phyloP scores from a whole-genome alignment of 2,797 vertebrate species.

The Neosilurus mollespiculum region DNA sequence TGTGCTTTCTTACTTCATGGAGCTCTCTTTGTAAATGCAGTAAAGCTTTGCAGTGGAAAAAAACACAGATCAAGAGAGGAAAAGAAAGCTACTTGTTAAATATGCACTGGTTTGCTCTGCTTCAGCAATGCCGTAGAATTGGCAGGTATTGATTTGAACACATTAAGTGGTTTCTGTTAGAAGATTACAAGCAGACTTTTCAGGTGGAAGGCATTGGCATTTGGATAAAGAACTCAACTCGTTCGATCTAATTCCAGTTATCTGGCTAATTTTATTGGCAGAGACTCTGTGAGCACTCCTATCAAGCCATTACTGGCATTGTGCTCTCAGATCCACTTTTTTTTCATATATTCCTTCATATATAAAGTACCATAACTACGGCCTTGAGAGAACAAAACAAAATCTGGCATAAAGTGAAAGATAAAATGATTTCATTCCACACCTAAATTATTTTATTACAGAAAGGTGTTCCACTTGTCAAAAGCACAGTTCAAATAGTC shows the following conservation, averaged over 20 bases:
- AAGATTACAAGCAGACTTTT: slow-evolving; percentile 52
- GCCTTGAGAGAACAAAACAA: neutral
- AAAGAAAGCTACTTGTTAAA: slow-evolving; percentile 40
- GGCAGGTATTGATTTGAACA: slow-evolving; percentile 59
- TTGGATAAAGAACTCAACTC: slow-evolving; percentile 56
- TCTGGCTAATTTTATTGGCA: slow-evolving; percentile 59
- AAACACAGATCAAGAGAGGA: slow-evolving; percentile 18
- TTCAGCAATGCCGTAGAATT: slow-evolving; percentile 47
- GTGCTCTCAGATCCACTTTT: slow-evolving; percentile 30
- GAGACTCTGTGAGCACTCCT: slow-evolving; percentile 25
- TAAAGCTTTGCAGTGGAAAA: neutral
- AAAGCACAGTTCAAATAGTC: neutral
- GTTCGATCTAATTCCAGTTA: slow-evolving; percentile 48
- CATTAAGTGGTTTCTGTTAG: slow-evolving; percentile 55
- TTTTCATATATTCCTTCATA: slow-evolving; percentile 10
- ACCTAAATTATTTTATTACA: neutral
- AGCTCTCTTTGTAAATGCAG: slow-evolving; percentile 29
- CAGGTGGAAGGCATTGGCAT: slow-evolving; percentile 51
- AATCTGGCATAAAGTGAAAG: neutral
- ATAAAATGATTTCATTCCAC: neutral
- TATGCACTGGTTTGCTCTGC: slow-evolving; percentile 32
- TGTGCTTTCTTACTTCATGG: slow-evolving; percentile 1
- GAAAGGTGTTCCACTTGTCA: neutral
- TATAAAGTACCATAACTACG: neutral
- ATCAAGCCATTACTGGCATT: slow-evolving; percentile 32